Percentiles rank a stretch among this genome's conserved stretches.
Conservation (phyloP, 2,113 vertebrate genomes). For the Otus sunia region DNA sequence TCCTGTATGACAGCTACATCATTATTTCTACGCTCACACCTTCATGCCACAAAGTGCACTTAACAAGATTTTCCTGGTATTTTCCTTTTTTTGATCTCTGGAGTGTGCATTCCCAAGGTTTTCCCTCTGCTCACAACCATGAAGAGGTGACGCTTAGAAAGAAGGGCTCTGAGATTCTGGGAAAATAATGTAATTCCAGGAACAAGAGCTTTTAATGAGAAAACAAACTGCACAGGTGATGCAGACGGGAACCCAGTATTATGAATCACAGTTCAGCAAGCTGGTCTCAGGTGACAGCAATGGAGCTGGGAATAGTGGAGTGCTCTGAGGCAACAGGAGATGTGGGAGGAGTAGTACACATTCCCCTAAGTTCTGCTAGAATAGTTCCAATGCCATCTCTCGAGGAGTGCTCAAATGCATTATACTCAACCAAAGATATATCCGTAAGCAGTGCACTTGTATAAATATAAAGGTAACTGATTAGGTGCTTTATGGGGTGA, state of each 20-base stretch:
- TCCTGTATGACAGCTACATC: not conserved
- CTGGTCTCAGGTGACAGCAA: not conserved
- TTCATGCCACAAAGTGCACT: not conserved
- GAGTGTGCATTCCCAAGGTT: not conserved
- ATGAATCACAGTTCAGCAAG: not conserved
- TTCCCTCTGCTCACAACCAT: not conserved
- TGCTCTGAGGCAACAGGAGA: not conserved
- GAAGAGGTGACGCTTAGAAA: not conserved
- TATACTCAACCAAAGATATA: not conserved
- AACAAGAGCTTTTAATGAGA: not conserved
- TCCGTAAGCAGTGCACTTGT: not conserved
- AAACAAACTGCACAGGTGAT: not conserved
- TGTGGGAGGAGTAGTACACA: not conserved
- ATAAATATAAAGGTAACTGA: not conserved
- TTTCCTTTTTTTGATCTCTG: not conserved
- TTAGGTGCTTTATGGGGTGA: not conserved
- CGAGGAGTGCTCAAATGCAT: not conserved
- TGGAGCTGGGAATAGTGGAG: not conserved
- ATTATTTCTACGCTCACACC: not conserved
- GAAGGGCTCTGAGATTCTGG: not conserved
- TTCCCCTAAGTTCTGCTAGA: not conserved
- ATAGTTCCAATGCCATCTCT: not conserved
- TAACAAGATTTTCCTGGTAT: not conserved
- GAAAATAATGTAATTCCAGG: not conserved
- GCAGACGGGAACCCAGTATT: no score